Evolutionary conservation across 2,888 invertebrate species (phyloP).

Genomic region (Chrysolina americana): DNA sequence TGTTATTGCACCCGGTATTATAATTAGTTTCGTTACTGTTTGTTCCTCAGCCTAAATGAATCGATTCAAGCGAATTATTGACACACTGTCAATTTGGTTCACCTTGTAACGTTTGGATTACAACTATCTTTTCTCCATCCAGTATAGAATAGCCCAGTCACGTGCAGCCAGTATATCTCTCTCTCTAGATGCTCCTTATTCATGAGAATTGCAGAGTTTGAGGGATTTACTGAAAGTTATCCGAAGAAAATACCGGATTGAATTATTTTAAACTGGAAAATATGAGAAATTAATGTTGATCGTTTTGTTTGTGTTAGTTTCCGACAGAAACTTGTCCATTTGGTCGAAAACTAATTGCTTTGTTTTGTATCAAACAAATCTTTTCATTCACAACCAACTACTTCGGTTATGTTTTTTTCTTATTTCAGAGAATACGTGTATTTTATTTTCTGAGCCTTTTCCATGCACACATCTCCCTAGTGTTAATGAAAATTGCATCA

Average conservation of each 20-base stretch:
- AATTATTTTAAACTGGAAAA: neutral
- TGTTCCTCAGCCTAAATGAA: too few species aligned
- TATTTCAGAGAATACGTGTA: too few species aligned
- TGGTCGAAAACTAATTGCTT: too few species aligned
- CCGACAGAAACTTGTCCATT: too few species aligned
- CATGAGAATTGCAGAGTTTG: conserved; percentile 6
- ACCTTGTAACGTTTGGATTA: neutral
- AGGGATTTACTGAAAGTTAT: neutral
- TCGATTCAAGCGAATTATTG: neutral
- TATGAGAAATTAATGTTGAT: neutral
- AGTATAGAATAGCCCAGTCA: neutral
- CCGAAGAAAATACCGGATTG: neutral
- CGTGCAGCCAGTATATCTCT: neutral
- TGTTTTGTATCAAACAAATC: too few species aligned
- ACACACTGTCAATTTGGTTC: neutral
- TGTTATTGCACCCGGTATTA: too few species aligned
- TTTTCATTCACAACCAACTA: too few species aligned
- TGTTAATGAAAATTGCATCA: too few species aligned
- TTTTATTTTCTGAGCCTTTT: too few species aligned
- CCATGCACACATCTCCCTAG: too few species aligned
- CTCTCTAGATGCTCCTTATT: neutral
- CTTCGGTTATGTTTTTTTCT: too few species aligned
- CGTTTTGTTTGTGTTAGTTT: neutral
- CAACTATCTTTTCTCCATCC: neutral
- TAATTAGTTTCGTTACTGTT: too few species aligned